Base-by-base conservation (phyloP, 2,113 vertebrate species). In the Psittacus erithacus region DNA sequence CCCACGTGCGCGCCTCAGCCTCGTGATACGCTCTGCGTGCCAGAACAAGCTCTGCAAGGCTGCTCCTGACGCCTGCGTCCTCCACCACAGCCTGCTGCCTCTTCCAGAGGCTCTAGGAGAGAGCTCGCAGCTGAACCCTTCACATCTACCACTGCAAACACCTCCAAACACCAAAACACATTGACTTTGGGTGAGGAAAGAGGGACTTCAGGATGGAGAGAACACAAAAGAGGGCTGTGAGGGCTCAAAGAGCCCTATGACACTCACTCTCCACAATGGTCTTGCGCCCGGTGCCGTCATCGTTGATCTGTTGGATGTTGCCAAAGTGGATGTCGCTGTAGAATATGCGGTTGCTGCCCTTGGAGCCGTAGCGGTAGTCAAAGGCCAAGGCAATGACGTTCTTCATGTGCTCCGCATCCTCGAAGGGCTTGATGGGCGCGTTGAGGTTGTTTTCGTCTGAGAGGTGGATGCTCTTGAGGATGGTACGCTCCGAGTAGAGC, bases 271-370 rank as follows among this genome's bases (percentile, higher is more conserved):
- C 99, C 86, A 99, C 99, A 0, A 99, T 98, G 62, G 99, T 99
- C 96, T 97, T 99, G 94, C 99, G 98, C 27, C 98, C 98, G 0
- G 98, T 98, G 90, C 99, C 99, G 0, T 99, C 99, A 0, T 99
- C 98, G 1, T 98, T 99, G 98, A 99, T 99, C 97, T 99, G 99
- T 96, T 99, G 99, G 96, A 99, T 99, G 98, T 99, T 99, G 69
- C 99, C 99, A 1, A 99, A 99, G 98, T 99, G 99, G 96, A 99
- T 99, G 95, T 99, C 99, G 1, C 99, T 99, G 98, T 99, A 99
- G 98, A 99, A 99, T 83, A 99, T 98, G 88, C 99, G 98, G 87
- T 99, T 99, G 91, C 98, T 97, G 46, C 98, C 99, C 11, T 98
- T 98, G 82, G 98, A 98, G 4, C 98, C 98, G 0, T 98, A 97